These are phyloP conservation scores for Aspidiotus destructor DNA, from an alignment of 2,888 invertebrate genomes.

Conservation along the genomic window DNA sequence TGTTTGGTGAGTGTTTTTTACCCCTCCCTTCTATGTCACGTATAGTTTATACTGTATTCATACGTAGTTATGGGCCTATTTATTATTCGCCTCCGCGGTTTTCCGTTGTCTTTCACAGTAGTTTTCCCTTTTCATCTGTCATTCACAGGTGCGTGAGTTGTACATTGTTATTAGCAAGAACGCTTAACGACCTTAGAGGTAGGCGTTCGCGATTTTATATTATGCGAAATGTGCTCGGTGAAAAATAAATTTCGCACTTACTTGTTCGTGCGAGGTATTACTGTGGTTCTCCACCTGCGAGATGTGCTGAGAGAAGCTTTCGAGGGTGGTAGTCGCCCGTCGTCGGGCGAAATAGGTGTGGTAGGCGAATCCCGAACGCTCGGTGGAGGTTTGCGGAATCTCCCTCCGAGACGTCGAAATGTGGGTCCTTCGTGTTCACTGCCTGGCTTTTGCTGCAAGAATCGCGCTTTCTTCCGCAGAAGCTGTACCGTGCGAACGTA, in stretches of 20 bases:
- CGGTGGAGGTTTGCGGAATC: conserved; percentile 40
- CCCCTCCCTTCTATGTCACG: too few species aligned
- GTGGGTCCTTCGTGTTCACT: conserved; percentile 28
- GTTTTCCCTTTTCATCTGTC: too few species aligned
- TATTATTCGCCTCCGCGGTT: too few species aligned
- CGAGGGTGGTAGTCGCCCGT: conserved; percentile 2
- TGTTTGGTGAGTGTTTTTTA: too few species aligned
- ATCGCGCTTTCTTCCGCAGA: conserved; percentile 64
- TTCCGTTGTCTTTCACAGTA: too few species aligned
- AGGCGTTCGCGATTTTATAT: too few species aligned
- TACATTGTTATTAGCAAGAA: too few species aligned
- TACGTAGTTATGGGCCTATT: too few species aligned
- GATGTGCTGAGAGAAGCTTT: conserved; percentile 23
- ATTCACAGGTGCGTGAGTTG: too few species aligned
- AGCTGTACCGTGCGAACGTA: conserved; percentile 82
- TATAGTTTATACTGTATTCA: too few species aligned
- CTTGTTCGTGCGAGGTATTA: background rate
- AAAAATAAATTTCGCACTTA: background rate
- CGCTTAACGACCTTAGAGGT: too few species aligned
- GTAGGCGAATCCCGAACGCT: conserved; percentile 13
- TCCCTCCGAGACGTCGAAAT: conserved; percentile 44
- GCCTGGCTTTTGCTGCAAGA: conserved; percentile 34
- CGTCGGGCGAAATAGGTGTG: conserved; percentile 8
- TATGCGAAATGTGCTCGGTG: too few species aligned
- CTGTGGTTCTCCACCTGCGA: conserved; percentile 9